These are phyloP conservation scores for Polymixis lichenea DNA, from an alignment of 2,888 invertebrate species.

Conservation along the genomic window DNA sequence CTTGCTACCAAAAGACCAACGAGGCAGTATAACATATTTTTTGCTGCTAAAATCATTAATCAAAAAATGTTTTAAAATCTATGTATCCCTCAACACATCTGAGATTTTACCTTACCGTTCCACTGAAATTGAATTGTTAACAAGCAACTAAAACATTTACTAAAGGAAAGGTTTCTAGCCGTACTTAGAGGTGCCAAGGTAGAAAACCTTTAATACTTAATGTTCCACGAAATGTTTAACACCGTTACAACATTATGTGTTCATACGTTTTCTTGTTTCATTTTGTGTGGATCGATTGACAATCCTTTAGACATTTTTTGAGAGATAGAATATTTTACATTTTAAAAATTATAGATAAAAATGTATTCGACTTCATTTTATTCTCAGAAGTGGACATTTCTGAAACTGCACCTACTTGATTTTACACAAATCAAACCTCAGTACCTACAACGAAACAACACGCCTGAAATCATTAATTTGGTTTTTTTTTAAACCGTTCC, in stretches of 20 bases:
- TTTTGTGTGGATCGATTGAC: background rate
- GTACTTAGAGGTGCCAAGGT: conserved; percentile 17
- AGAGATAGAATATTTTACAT: no score
- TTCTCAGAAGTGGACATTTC: background rate
- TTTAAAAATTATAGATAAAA: no score
- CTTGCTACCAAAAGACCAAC: no score
- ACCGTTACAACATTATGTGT: background rate
- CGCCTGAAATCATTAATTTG: background rate
- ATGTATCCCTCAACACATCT: background rate
- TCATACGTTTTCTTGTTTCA: conserved; percentile 14
- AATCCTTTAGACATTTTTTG: background rate
- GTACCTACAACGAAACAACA: no score
- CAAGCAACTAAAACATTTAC: conserved; percentile 40
- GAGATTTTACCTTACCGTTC: conserved; percentile 22
- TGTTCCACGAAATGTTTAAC: conserved; percentile 36
- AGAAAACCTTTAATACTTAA: conserved; percentile 36
- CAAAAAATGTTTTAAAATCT: background rate
- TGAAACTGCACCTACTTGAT: background rate
- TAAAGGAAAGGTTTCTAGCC: conserved; percentile 10
- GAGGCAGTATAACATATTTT: no score
- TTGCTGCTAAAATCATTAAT: background rate
- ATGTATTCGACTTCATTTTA: background rate
- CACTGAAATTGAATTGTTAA: conserved; percentile 38
- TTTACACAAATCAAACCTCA: background rate
- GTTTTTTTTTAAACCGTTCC: background rate